Base-by-base conservation (phyloP, 2,888 invertebrate genomes). In the Erannis defoliaria region DNA sequence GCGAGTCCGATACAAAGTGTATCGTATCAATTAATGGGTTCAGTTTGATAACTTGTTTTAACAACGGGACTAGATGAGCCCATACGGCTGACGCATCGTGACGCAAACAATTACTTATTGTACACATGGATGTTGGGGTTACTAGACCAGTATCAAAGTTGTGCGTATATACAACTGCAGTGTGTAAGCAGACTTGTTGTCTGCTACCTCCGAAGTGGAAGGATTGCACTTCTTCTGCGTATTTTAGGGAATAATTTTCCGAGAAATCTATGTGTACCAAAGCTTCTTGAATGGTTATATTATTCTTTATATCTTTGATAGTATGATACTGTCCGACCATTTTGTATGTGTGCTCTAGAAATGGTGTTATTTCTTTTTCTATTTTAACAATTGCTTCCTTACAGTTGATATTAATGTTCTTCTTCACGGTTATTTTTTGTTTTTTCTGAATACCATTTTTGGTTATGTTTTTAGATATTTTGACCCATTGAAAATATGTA, bases 401-500 rank as follows among this genome's bases (percentile, higher is more conserved):
- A 26, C 26, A 26, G 26, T 26, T 26, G 26, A 26, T 26, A 26
- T 5, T 26, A 26, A 26, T 26, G 26, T 26, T 26, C 26, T 26
- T 26, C 26, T 26, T 26, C 26, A 26, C 26, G 26, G 26, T 26
- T 26, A 26, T 26, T 26, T 26, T 26, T 26, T 26, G 26, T 26
- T 26, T 26, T 26, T 26, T 26, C 26, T 26, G 26, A 26, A 26
- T n/a, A n/a, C 26, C 26, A 26, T 26, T 26, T 26, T 26, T 26
- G 26, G 26, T 26, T 26, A 26, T 26, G 26, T 26, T 26, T 26
- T 26, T 26, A 26, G 26, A 26, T 26, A 26, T 26, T 26, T 26
- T 26, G 26, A 26, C 26, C 26, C 26, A 26, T 26, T 26, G 26
- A 31, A 31, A 31, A 31, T 46, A 58, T n/a, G 45, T 29, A 19